Conservation (phyloP, 2,113 vertebrate genomes). For the Tringa solitaria region DNA sequence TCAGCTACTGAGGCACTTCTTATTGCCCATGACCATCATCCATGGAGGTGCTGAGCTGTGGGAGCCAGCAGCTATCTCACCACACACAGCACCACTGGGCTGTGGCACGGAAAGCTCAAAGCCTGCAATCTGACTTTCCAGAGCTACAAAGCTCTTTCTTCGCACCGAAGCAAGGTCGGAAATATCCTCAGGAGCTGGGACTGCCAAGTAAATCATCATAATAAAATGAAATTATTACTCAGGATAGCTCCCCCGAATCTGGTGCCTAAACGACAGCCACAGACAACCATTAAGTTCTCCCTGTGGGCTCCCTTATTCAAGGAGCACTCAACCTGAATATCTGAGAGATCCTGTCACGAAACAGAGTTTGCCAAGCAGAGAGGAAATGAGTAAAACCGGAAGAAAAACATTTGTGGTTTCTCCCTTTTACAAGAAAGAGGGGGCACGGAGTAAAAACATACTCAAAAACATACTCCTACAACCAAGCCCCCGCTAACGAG, state of each 20-base stretch:
- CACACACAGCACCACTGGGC: fast-evolving
- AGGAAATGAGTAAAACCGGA: conserved; percentile 66
- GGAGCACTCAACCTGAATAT: not conserved
- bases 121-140: not conserved
- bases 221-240: not conserved
- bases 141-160: not conserved
- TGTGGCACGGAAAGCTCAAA: not conserved
- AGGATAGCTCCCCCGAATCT: not conserved
- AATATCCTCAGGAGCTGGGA: not conserved
- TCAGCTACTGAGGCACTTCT: not conserved
- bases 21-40: not conserved
- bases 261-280: not conserved
- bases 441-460: not conserved
- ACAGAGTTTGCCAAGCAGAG: not conserved
- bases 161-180: not conserved
- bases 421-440: not conserved
- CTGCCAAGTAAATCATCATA: not conserved
- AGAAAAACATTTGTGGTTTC: conserved; percentile 60
- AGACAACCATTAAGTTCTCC: not conserved
- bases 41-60: not conserved
- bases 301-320: not conserved
- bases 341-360: not conserved
- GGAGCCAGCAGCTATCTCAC: not conserved
- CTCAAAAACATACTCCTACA: not conserved
- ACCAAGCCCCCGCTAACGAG: not conserved